Conservation (phyloP, 2,797 vertebrate genomes). For the Myioborus melanocephalus region DNA sequence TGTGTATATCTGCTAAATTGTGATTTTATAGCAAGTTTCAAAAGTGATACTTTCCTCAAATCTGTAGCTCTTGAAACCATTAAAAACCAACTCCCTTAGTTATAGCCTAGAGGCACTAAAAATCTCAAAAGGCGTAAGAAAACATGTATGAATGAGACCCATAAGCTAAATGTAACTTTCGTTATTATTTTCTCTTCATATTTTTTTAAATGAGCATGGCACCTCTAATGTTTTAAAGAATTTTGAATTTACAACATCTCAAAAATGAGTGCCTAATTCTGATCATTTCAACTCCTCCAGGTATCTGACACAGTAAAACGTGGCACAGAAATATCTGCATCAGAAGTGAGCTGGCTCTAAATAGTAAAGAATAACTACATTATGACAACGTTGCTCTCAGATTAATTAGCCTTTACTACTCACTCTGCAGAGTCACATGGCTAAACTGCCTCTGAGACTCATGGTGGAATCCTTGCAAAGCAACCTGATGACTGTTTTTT, state of each 20-base stretch:
- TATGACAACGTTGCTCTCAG: background rate
- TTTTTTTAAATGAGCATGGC: accelerated
- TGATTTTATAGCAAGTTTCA: background rate
- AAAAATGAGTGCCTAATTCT: background rate
- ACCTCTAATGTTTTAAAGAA: background rate
- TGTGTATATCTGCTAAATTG: background rate
- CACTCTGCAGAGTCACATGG: background rate
- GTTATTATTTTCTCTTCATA: background rate
- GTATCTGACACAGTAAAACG: background rate
- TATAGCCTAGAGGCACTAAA: background rate
- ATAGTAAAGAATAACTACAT: background rate
- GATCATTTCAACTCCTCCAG: background rate
- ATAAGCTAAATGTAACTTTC: background rate
- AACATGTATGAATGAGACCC: background rate
- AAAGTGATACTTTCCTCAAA: background rate
- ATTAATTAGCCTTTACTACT: slow-evolving; percentile 31
- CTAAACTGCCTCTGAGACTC: slow-evolving; percentile 16
- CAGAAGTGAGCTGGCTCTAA: background rate
- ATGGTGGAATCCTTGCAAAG: background rate
- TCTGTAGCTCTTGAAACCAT: background rate
- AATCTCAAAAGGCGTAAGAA: background rate
- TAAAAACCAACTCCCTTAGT: background rate
- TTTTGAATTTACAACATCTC: background rate
- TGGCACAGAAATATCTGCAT: background rate
- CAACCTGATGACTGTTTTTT: slow-evolving; percentile 19